phyloP scores from a whole-genome alignment of 2,888 invertebrate genomes.

The Dolichopus griseipennis region DNA sequence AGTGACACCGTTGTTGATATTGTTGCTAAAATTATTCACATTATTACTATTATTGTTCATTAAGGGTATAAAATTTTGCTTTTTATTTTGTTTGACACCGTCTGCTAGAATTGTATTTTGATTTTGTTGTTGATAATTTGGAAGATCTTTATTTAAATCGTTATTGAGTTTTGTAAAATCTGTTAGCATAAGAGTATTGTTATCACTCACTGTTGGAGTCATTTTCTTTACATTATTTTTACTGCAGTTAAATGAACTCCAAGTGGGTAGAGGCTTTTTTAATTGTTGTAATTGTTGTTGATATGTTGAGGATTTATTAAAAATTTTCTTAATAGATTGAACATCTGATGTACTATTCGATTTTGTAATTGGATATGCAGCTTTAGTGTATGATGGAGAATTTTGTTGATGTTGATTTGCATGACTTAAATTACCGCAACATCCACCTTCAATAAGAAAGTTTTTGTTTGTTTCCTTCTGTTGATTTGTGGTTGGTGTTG shows the following conservation, averaged over 20 bases:
- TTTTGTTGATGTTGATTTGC: constrained; percentile 21
- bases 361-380: constrained; percentile 36
- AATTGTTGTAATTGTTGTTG: constrained; percentile 32
- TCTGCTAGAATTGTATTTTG: neutral
- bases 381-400: constrained; percentile 24
- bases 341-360: constrained; percentile 41
- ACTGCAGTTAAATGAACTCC: constrained; percentile 34
- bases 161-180: neutral
- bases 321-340: constrained; percentile 31
- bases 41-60: neutral
- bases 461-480: constrained; percentile 7
- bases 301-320: constrained; percentile 27
- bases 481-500: constrained; percentile 20
- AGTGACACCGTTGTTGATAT: neutral
- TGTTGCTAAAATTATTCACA: neutral
- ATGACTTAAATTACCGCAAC: constrained; percentile 15
- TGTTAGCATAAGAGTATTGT: no score
- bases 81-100: neutral
- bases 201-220: neutral
- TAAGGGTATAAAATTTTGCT: neutral
- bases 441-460: constrained; percentile 23
- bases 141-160: neutral
- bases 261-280: constrained; percentile 37
- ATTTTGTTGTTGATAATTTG: neutral
- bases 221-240: neutral